Base-by-base conservation (phyloP, 2,113 vertebrate genomes). In the Thomomys bottae region DNA sequence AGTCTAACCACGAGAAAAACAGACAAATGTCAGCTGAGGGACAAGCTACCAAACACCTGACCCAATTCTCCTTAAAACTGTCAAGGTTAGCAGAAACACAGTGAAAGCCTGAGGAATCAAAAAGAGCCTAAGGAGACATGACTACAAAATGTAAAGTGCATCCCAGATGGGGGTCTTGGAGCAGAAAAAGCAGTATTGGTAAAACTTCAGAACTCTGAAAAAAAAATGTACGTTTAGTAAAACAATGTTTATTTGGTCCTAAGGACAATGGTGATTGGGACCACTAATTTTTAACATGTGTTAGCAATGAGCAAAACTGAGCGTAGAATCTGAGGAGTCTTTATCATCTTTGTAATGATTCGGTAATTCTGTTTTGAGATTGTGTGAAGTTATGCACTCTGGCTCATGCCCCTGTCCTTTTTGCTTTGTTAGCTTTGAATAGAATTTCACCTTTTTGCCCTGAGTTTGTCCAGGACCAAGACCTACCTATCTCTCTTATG, bases 21-120 rank as follows among this genome's bases (percentile, higher is more conserved):
- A 94, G 45, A 59, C 64, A 92, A 75, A 63, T 67, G 32, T 84
- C 94, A 76, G 23, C n/a, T 63, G 66, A 85, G 38, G 59, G 32
- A 64, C 57, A 57, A 3, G 38, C 57, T 84, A 59, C 40, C 84
- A 61, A 92, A 94, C 21, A 6, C 67, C 81, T 89, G 12, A 49
- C 18, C 40, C 32, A 67, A 66, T 7, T 21, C 0, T 63, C 59
- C 79, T 91, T 79, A 28, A 40, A 86, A 75, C 40, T 14, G 32
- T 24, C 42, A 38, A 61, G 7, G 12, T 28, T 75, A 45, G 57
- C 28, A 36, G 59, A 89, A 54, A 75, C 45, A 54, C 34, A 78
- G 24, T 54, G 49, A 67, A 61, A 83, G 45, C 26, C 32, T 57
- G n/a, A 73, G 66, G 78, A 59, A 34, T 5, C 40, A 28, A 70